Percentiles rank a stretch among this genome's conserved stretches.
These are phyloP conservation scores for Mythimna lalbum DNA, from an alignment of 2,888 invertebrate genomes.

Conservation along the genomic window DNA sequence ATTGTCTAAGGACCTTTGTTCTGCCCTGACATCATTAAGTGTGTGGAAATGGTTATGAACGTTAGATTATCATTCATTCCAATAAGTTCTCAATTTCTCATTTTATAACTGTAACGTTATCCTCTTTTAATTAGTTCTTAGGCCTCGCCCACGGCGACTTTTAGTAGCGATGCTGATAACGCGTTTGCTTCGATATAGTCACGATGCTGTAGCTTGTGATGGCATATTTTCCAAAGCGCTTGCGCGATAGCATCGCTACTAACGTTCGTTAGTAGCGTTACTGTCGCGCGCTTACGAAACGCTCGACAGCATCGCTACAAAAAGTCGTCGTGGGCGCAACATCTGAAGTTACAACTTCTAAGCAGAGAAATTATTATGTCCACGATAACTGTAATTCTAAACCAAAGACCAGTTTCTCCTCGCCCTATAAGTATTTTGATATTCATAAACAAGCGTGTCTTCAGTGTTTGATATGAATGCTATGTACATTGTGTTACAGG, in stretches of 20 bases:
- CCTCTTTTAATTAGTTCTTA: not conserved
- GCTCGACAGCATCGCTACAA: too few species aligned
- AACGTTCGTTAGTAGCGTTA: too few species aligned
- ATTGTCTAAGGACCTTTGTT: constrained; percentile 28
- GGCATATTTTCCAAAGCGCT: too few species aligned
- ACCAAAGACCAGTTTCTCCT: constrained; percentile 14
- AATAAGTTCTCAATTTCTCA: not conserved
- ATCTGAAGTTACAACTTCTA: constrained; percentile 7
- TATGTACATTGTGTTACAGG: constrained; percentile 70
- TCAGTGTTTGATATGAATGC: not conserved
- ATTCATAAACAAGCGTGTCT: not conserved
- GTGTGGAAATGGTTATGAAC: not conserved
- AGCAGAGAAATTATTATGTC: constrained; percentile 7
- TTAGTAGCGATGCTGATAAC: too few species aligned
- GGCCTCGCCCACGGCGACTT: too few species aligned
- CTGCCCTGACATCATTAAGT: constrained; percentile 34
- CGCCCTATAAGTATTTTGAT: constrained; percentile 16
- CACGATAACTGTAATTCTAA: constrained; percentile 6
- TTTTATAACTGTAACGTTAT: not conserved
- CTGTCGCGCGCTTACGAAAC: too few species aligned
- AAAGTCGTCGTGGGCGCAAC: not conserved
- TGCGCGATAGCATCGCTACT: too few species aligned
- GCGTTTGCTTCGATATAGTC: too few species aligned
- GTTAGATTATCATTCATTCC: not conserved
- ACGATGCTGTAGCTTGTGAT: too few species aligned